Conservation (phyloP, 2,888 invertebrate species). For the Blastobasis lacticolella region DNA sequence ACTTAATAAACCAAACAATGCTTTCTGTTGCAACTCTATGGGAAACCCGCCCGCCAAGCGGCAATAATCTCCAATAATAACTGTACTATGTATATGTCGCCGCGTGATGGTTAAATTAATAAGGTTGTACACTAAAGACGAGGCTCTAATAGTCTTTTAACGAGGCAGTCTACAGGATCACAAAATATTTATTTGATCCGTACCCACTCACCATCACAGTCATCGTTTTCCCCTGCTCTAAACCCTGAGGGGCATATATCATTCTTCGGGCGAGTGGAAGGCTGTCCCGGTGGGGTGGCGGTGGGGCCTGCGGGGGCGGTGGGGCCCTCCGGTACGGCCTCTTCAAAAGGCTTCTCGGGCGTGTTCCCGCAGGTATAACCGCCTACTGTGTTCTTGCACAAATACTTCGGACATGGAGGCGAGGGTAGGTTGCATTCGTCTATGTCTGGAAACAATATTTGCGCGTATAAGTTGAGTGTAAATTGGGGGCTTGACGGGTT, state of each 20-base stretch:
- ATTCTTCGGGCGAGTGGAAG: slow-evolving; percentile 22
- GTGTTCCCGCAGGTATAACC: slow-evolving; percentile 65
- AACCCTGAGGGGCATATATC: slow-evolving; percentile 74
- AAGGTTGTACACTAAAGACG: too few relatives aligned
- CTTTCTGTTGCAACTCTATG: too few relatives aligned
- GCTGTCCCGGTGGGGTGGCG: slow-evolving; percentile 3
- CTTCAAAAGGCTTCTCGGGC: slow-evolving; percentile 50
- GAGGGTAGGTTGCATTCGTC: slow-evolving; percentile 83
- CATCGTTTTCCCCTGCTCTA: slow-evolving; percentile 62
- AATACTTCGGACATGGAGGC: slow-evolving; percentile 63
- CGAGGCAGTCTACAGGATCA: too few relatives aligned
- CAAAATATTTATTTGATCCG: too few relatives aligned
- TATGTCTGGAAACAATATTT: slow-evolving; percentile 74
- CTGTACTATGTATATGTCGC: too few relatives aligned
- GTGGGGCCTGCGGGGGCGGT: too few relatives aligned
- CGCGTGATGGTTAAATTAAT: too few relatives aligned
- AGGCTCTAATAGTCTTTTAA: too few relatives aligned
- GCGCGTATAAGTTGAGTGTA: not conserved
- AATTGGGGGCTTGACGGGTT: not conserved
- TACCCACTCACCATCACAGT: slow-evolving; percentile 59
- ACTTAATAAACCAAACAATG: too few relatives aligned
- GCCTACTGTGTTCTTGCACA: slow-evolving; percentile 68
- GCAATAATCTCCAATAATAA: too few relatives aligned
- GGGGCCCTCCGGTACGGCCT: slow-evolving; percentile 31
- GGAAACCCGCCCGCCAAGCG: too few relatives aligned